Base-by-base conservation (phyloP, 2,113 vertebrate species). In the Recurvirostra avosetta region DNA sequence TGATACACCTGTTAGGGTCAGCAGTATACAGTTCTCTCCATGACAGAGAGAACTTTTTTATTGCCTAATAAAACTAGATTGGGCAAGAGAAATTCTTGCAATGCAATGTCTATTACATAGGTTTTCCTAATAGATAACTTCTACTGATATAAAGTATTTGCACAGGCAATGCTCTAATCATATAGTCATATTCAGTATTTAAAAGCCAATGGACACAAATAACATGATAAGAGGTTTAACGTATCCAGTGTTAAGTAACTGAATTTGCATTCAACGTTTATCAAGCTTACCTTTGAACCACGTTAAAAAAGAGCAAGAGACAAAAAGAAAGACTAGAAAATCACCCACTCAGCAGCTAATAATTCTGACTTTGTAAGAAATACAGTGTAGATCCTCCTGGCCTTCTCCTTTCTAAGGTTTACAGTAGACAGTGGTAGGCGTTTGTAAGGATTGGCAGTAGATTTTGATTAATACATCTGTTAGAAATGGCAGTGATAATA, bases 51-150 rank as follows among this genome's bases (percentile, higher is more conserved):
- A 82, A 86, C 41, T 78, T 67, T 90, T 95, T 96, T 94, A 97
- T 97, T 97, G 84, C 94, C 85, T 92, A 96, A 97, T 97, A 92
- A 96, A 94, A 68, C 78, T 72, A 90, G 89, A 92, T 95, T 88
- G 66, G 67, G 92, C 85, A 96, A 97, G 91, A 72, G 40, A 94
- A 92, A 88, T 81, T 92, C 68, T 91, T 95, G 93, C 55, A 93
- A 78, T 91, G 70, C 79, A 71, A 61, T 80, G 7, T 38, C 65
- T 85, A n/a, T 53, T 95, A 81, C 88, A 80, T 58, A 75, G 66
- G 40, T 66, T 53, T 85, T 91, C 29, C 1, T 87, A 91, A 86
- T 32, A 94, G 88, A 88, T 83, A 94, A 89, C n/a, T 45, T 47
- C 43, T 87, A 27, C 25, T 85, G 94, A 87, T 81, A 85, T 2